Conservation (phyloP, 2,113 vertebrate species). For the Noturus placidus region DNA sequence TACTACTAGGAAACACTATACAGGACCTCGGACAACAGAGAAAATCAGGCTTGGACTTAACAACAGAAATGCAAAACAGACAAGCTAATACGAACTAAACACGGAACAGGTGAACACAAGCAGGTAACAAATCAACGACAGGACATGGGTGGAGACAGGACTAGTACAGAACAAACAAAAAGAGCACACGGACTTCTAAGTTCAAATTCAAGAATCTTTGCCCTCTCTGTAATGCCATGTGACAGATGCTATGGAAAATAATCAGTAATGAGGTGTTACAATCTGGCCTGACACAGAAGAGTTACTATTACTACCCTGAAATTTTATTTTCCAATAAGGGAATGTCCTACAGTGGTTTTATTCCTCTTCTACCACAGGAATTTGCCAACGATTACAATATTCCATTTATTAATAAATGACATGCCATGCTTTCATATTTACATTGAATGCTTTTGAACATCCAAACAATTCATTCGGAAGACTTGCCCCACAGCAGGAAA, state of each 20-base stretch:
- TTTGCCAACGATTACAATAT: background rate
- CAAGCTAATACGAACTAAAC: background rate
- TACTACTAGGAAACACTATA: background rate
- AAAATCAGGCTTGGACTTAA: background rate
- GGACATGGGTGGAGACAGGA: background rate
- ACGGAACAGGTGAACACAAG: background rate
- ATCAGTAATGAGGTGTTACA: background rate
- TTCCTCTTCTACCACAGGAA: background rate
- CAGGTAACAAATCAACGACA: background rate
- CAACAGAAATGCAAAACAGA: background rate
- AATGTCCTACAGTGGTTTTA: background rate
- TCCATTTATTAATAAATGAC: background rate
- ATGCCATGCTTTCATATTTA: background rate
- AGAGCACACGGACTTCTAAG: background rate
- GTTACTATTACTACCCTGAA: background rate
- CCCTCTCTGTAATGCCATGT: background rate
- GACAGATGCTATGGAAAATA: background rate
- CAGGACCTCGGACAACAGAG: background rate
- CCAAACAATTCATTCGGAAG: background rate
- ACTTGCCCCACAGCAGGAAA: background rate
- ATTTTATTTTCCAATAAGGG: background rate
- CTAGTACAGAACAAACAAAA: background rate
- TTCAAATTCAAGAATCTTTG: background rate
- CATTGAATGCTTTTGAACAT: background rate
- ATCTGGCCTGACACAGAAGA: background rate